Evolutionary conservation across 2,888 invertebrate species (phyloP), one percentile per base, ranked within the genome.

Genomic region (Torymus texanus): DNA sequence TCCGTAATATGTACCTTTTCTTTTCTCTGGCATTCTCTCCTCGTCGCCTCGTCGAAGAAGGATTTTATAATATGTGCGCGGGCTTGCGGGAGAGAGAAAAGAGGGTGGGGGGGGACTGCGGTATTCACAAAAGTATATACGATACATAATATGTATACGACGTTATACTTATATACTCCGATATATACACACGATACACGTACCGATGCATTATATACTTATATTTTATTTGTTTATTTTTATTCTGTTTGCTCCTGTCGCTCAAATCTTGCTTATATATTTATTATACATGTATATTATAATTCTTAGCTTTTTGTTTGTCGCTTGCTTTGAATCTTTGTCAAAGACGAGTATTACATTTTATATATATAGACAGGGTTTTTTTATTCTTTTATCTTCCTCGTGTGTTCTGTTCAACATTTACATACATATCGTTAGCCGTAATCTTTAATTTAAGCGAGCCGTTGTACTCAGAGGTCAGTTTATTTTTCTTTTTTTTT

Each of bases 61-160:
- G 53, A 8, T 21, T 21, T 2, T 21, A 21, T 21, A 8, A 41
- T 8, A 8, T 41, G 41, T 8, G 41, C 8, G 41, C 8, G 41
- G 8, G 21, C 21, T 21, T 21, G 21, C 8, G 41, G 8, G 8
- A 41, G 41, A 41, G 41, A n/a, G n/a, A 70, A 56, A 71, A 77
- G 63, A 68, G 67, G 21, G 1, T 21, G 21, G 2, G 21, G 21
- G 21, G 21, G 16, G 2, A 72, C 75, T 78, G 63, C 63, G 12
- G 53, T 81, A 79, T 81, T 81, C 75, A 79, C 76, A 81, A 79
- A 79, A 68, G 78, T 79, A 78, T 71, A 61, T 21, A 61, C 67
- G 63, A 61, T 67, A 18, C 53, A 77, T 65, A 41, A 63, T 24
- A 72, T 68, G 18, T 51, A 24, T 75, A 72, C n/a, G 78, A 62